Conservation (phyloP, 2,888 invertebrate species). For the Tenthredo livida region DNA sequence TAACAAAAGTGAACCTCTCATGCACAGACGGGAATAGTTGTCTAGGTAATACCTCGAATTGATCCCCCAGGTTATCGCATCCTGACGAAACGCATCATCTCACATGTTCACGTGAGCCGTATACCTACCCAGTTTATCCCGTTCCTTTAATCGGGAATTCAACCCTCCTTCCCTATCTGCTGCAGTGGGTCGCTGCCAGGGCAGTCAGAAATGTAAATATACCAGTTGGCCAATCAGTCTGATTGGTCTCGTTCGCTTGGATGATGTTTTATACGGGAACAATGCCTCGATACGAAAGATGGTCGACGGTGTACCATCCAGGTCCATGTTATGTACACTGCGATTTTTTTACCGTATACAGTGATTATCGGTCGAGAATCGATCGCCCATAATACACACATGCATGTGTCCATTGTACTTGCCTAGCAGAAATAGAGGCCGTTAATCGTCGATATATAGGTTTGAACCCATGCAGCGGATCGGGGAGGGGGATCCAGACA, state of each 20-base stretch:
- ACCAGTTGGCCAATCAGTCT: slow-evolving; percentile 76
- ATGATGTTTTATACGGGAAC: slow-evolving; percentile 72
- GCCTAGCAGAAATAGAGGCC: background rate
- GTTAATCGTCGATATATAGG: slow-evolving; percentile 13
- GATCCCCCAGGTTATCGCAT: slow-evolving; percentile 28
- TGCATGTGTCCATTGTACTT: background rate
- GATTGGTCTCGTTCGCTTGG: slow-evolving; percentile 76
- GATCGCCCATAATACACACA: background rate
- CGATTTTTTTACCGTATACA: background rate
- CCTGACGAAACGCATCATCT: slow-evolving; percentile 20
- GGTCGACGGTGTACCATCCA: background rate
- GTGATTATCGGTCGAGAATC: slow-evolving; percentile 1
- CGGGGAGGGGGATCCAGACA: background rate
- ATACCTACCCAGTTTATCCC: background rate
- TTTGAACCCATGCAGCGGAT: background rate
- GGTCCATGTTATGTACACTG: background rate
- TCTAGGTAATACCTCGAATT: slow-evolving; percentile 12
- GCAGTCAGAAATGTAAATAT: slow-evolving; percentile 73
- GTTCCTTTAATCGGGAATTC: slow-evolving; percentile 23
- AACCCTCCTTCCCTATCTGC: background rate
- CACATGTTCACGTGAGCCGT: background rate
- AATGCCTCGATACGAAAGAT: slow-evolving; percentile 40
- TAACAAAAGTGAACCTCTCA: background rate
- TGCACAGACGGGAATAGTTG: background rate
- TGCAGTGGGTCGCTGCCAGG: slow-evolving; percentile 33